phyloP scores from a whole-genome alignment of 2,888 invertebrate species.

The Agonopterix arenella region DNA sequence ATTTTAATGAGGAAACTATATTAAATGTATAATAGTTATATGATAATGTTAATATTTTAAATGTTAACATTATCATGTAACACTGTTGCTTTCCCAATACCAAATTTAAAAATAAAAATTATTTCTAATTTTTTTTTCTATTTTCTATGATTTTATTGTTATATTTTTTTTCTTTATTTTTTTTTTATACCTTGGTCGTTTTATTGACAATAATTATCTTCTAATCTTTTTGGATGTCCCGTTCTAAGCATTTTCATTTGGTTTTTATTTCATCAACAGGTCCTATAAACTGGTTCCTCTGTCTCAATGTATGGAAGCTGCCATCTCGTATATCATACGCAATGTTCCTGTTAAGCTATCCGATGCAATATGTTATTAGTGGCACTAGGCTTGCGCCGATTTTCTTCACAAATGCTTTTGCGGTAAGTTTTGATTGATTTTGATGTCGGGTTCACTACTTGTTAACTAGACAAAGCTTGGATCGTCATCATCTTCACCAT shows the following conservation, averaged over 20 bases:
- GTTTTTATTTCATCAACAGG: conserved; percentile 29
- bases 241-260: background rate
- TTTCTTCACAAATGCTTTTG: background rate
- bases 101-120: no score
- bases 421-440: background rate
- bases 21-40: no score
- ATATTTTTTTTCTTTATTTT: no score
- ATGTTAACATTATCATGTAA: no score
- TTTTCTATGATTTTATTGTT: no score
- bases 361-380: conserved; percentile 4
- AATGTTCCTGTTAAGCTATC: conserved; percentile 66
- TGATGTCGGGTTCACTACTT: no score
- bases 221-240: background rate
- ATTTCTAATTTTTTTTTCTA: no score
- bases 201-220: background rate
- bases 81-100: no score
- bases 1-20: no score
- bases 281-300: conserved; percentile 66
- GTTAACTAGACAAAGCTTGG: no score
- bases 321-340: conserved; percentile 70
- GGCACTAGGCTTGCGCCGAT: background rate
- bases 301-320: conserved; percentile 62
- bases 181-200: background rate
- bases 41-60: no score
- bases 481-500: no score